Conservation (phyloP, 2,113 vertebrate genomes). For the Tragelaphus buxtoni region DNA sequence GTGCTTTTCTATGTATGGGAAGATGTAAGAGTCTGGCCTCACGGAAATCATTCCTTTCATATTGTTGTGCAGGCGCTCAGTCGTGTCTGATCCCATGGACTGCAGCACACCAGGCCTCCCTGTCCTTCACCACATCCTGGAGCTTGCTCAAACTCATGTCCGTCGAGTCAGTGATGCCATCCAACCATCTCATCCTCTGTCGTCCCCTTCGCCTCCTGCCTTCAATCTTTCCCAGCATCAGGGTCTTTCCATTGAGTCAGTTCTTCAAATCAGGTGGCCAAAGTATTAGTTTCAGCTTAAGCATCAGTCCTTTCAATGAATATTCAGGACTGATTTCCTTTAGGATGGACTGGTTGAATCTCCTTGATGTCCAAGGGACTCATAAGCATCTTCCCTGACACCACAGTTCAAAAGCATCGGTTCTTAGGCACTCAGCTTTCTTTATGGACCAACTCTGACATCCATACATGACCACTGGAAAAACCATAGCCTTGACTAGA, state of each 20-base stretch:
- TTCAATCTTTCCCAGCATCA: background rate
- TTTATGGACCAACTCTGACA: background rate
- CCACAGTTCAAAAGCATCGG: background rate
- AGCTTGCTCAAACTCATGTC: background rate
- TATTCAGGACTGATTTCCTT: background rate
- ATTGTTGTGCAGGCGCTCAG: rapidly evolving
- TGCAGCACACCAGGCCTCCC: background rate
- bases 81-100: background rate
- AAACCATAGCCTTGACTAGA: background rate
- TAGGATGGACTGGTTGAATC: background rate
- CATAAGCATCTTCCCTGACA: background rate
- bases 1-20: background rate
- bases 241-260: background rate
- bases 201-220: background rate
- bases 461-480: background rate
- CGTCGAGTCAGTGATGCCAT: rapidly evolving
- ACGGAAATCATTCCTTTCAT: background rate
- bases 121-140: background rate
- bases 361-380: background rate
- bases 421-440: rapidly evolving
- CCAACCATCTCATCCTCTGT: background rate
- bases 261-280: background rate
- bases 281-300: background rate
- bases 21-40: background rate
- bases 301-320: background rate